phyloP scores from a whole-genome alignment of 2,888 invertebrate species.

The Amblyjoppa proteus region DNA sequence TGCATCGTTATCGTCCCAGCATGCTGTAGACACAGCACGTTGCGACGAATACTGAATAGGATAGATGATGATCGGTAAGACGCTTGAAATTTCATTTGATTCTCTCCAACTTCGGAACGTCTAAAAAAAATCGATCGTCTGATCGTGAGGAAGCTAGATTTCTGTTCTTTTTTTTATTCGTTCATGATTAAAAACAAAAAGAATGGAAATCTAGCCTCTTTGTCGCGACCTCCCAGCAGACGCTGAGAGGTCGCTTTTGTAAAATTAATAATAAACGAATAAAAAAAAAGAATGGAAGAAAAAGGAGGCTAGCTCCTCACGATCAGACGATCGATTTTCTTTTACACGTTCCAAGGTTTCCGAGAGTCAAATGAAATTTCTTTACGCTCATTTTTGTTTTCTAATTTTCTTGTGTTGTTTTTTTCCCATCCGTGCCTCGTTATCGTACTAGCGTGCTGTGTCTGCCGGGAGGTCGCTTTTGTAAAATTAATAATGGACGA shows the following conservation, averaged over 20 bases:
- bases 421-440: neutral
- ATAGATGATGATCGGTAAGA: too few species aligned
- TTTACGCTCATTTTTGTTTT: neutral
- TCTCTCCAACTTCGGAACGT: too few species aligned
- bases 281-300: neutral
- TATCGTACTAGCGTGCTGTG: neutral
- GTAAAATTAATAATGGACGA: neutral
- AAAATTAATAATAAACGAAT: neutral
- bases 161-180: too few species aligned
- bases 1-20: neutral
- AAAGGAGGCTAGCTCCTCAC: neutral
- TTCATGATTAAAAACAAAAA: too few species aligned
- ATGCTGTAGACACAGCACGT: neutral
- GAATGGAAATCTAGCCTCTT: too few species aligned
- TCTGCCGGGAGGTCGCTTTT: neutral
- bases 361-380: neutral
- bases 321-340: slow-evolving; percentile 49
- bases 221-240: too few species aligned
- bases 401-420: neutral
- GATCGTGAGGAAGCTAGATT: too few species aligned
- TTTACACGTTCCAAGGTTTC: too few species aligned
- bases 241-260: neutral
- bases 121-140: too few species aligned
- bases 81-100: too few species aligned
- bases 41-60: too few species aligned